Evolutionary conservation across 1,140 invertebrate species (phyloP).

Genomic region (Doryteuthis pealeii): DNA sequence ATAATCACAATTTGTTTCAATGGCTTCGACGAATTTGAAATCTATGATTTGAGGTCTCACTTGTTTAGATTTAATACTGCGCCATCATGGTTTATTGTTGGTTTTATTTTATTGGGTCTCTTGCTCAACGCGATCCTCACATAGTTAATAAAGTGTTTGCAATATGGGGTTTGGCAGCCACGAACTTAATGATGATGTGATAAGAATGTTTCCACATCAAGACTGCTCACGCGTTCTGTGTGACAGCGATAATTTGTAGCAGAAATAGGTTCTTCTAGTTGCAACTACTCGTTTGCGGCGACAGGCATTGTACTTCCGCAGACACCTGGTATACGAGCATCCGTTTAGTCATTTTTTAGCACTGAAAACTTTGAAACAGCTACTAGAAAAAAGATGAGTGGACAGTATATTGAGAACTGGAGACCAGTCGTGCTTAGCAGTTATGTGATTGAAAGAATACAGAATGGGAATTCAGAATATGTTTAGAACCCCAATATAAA

Average conservation of each 20-base stretch:
- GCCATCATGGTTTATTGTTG: neutral
- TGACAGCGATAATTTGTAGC: neutral
- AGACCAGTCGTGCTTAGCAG: too few species aligned
- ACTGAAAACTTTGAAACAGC: too few species aligned
- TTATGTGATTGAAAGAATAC: too few species aligned
- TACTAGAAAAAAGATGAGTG: too few species aligned
- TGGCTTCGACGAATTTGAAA: neutral
- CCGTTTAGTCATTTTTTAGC: too few species aligned
- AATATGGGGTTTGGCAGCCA: neutral
- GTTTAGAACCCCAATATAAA: too few species aligned
- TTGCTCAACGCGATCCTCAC: neutral
- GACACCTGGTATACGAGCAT: neutral
- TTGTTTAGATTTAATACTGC: neutral
- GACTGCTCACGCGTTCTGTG: neutral
- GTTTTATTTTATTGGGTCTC: neutral
- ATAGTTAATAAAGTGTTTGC: neutral
- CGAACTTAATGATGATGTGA: neutral
- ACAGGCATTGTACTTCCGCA: neutral
- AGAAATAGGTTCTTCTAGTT: neutral
- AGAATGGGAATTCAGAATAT: too few species aligned
- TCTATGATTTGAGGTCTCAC: neutral
- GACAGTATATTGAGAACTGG: too few species aligned
- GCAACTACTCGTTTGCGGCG: neutral
- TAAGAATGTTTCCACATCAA: neutral
- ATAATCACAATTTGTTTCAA: too few species aligned